Conservation (phyloP, 2,797 vertebrate species). For the Scomberomorus guttatus region DNA sequence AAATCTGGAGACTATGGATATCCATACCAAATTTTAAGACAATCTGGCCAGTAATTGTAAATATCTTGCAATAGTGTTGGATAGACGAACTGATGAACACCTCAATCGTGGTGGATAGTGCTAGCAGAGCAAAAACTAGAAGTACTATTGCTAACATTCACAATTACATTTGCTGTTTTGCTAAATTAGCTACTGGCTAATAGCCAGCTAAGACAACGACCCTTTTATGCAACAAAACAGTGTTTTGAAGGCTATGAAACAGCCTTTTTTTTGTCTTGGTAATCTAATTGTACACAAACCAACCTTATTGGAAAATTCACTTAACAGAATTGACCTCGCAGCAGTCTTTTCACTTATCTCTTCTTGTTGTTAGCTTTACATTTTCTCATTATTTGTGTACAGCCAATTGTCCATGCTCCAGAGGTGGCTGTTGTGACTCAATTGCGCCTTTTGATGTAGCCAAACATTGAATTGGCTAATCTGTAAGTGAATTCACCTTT, state of each 20-base stretch:
- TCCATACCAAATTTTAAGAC: background rate
- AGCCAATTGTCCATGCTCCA: conserved; percentile 14
- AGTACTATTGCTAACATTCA: background rate
- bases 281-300: conserved; percentile 52
- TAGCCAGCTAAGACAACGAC: background rate
- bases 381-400: conserved; percentile 14
- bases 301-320: conserved; percentile 42
- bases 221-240: background rate
- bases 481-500: conserved; percentile 45
- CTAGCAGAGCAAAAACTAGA: background rate
- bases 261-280: conserved; percentile 19
- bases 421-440: conserved; percentile 10
- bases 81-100: conserved; percentile 5
- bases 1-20: background rate
- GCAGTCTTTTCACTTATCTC: conserved; percentile 39
- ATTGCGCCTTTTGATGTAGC: conserved; percentile 19
- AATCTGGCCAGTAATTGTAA: background rate
- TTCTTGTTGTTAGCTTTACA: conserved; percentile 20
- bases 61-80: background rate
- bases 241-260: conserved; percentile 24
- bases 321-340: conserved; percentile 40
- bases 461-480: conserved; percentile 24
- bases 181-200: conserved; percentile 36
- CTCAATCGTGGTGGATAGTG: background rate
- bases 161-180: background rate